Evolutionary conservation across 2,797 vertebrate species (phyloP).

Genomic region (Rhinatrema bivittatum): DNA sequence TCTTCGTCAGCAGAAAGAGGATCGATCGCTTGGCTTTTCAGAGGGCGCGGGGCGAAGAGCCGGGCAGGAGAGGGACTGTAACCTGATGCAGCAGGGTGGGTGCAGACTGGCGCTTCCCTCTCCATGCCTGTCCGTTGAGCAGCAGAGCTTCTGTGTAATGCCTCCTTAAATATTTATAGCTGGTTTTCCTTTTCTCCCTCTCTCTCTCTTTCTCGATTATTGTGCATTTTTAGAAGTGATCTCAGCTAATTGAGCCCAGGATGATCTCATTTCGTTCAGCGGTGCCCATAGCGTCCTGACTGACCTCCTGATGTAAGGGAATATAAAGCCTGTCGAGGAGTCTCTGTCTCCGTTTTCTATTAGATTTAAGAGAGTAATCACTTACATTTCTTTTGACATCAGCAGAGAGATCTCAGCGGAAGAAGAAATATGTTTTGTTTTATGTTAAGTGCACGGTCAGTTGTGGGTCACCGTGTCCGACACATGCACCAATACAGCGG

Average conservation of each 20-base stretch:
- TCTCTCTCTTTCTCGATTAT: conserved; percentile 1
- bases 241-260: conserved; percentile 23
- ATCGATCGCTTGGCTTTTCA: conserved; percentile 15
- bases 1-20: conserved; percentile 12
- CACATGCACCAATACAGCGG: too few species aligned
- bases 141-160: background rate
- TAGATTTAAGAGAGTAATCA: conserved; percentile 18
- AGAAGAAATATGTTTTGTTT: conserved; percentile 5
- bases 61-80: conserved; percentile 1
- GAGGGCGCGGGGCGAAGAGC: conserved; percentile 4
- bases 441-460: background rate
- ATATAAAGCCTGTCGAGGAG: conserved; percentile 34
- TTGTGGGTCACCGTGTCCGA: too few species aligned
- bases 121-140: background rate
- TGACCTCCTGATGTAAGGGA: conserved; percentile 39
- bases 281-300: conserved; percentile 42
- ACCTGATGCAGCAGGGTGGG: conserved; percentile 7
- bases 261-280: conserved; percentile 54
- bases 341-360: conserved; percentile 27
- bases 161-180: conserved; percentile 12
- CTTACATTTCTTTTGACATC: conserved; percentile 16
- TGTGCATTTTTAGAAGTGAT: conserved; percentile 7
- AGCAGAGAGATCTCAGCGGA: background rate
- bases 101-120: conserved; percentile 6
- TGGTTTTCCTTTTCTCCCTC: background rate